phyloP scores from a whole-genome alignment of 2,113 vertebrate species.

The Chaenogobius annularis region DNA sequence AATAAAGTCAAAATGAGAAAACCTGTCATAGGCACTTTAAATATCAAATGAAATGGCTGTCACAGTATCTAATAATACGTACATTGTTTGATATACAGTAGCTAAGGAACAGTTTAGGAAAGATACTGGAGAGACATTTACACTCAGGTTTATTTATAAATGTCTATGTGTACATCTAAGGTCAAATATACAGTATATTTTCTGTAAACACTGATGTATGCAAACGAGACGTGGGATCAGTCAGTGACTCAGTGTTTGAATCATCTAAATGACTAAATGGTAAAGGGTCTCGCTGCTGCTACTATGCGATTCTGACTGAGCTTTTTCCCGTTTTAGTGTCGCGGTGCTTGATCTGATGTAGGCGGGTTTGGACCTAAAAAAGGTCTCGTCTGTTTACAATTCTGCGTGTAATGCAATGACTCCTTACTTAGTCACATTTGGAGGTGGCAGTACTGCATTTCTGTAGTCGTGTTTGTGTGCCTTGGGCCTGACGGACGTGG shows the following conservation, averaged over 20 bases:
- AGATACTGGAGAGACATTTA: too few species aligned
- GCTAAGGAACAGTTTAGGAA: too few species aligned
- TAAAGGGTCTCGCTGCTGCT: neutral
- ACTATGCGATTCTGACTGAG: neutral
- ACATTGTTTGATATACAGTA: too few species aligned
- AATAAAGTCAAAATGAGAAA: too few species aligned
- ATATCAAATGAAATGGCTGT: too few species aligned
- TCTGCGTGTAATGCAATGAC: neutral
- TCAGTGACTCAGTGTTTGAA: slow-evolving; percentile 11
- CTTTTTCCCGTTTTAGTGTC: neutral
- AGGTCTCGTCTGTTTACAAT: neutral
- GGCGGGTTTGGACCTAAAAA: neutral
- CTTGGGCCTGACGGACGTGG: too few species aligned
- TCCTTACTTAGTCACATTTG: neutral
- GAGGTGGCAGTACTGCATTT: neutral
- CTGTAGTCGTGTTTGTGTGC: neutral
- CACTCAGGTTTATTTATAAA: too few species aligned
- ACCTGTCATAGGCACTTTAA: too few species aligned
- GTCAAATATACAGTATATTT: neutral
- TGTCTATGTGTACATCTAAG: too few species aligned
- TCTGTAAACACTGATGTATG: neutral
- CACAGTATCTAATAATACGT: too few species aligned
- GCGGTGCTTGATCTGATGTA: neutral
- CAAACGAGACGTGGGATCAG: too few species aligned
- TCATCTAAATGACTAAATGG: neutral